Conservation (phyloP, 2,888 invertebrate genomes). For the Onchidella celtica region DNA sequence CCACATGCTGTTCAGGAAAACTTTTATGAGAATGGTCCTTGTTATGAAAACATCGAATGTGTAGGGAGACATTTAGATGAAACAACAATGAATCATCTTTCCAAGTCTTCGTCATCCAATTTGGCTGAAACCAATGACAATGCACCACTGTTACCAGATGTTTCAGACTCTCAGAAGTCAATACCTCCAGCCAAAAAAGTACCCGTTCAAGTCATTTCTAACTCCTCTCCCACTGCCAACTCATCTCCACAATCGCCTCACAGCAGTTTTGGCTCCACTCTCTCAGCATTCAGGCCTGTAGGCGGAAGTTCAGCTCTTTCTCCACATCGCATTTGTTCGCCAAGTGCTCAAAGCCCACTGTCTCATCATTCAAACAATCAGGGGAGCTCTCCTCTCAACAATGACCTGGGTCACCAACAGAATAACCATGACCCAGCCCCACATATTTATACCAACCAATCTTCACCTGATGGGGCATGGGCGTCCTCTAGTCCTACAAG, state of each 20-base stretch:
- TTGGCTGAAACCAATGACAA: background rate
- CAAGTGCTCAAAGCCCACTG: constrained; percentile 20
- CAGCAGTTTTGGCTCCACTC: constrained; percentile 46
- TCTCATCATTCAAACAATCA: background rate
- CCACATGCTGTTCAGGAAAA: constrained; percentile 39
- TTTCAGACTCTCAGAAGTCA: background rate
- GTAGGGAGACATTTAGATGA: constrained; percentile 4
- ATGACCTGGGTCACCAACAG: background rate
- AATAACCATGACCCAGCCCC: background rate
- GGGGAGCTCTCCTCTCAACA: background rate
- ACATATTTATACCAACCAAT: background rate
- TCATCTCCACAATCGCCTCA: constrained; percentile 33
- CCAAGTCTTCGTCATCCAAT: constrained; percentile 40
- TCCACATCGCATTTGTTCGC: constrained; percentile 13
- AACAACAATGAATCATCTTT: constrained; percentile 38
- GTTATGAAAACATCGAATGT: constrained; percentile 40
- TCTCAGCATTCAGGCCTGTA: constrained; percentile 56
- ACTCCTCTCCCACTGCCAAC: constrained; percentile 36
- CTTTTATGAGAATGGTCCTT: constrained; percentile 49
- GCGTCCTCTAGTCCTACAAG: background rate
- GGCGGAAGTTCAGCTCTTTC: constrained; percentile 27
- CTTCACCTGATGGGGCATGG: background rate
- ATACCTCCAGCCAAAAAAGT: constrained; percentile 17
- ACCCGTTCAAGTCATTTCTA: constrained; percentile 36
- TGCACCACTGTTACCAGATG: background rate